These are phyloP conservation scores for Pampus argenteus DNA, from an alignment of 2,797 vertebrate genomes.

Conservation along the genomic window DNA sequence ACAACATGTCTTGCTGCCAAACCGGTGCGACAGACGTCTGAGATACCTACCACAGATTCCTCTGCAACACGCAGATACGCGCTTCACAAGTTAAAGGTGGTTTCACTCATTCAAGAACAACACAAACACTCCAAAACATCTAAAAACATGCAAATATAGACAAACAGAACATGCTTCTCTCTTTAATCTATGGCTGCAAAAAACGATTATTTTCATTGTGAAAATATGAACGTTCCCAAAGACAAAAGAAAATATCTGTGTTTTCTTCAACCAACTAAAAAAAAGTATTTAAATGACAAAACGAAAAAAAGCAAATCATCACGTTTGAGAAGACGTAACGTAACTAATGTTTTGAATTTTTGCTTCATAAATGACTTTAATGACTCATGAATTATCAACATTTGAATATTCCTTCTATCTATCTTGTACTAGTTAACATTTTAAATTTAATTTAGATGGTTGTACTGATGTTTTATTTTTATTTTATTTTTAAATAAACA, in stretches of 20 bases:
- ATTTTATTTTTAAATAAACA: constrained; percentile 23
- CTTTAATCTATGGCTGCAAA: not conserved
- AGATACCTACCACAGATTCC: not conserved
- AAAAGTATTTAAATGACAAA: not conserved
- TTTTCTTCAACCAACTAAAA: not conserved
- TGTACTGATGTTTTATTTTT: too few relatives aligned
- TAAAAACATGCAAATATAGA: not conserved
- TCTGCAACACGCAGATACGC: not conserved
- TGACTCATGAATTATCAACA: not conserved
- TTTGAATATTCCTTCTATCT: not conserved
- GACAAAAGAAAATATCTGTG: not conserved
- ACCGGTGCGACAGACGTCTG: not conserved
- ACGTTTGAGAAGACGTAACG: not conserved
- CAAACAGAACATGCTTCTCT: not conserved
- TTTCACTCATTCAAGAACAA: not conserved
- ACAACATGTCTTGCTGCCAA: not conserved
- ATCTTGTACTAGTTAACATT: not conserved
- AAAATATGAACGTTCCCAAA: not conserved
- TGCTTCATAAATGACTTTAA: not conserved
- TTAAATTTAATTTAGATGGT: not conserved
- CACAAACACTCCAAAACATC: not conserved
- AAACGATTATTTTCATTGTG: not conserved
- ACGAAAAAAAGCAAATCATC: not conserved
- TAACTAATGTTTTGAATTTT: not conserved
- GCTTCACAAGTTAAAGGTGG: not conserved